These are phyloP conservation scores for Xestia xanthographa DNA, from an alignment of 2,888 invertebrate species.

Conservation along the genomic window DNA sequence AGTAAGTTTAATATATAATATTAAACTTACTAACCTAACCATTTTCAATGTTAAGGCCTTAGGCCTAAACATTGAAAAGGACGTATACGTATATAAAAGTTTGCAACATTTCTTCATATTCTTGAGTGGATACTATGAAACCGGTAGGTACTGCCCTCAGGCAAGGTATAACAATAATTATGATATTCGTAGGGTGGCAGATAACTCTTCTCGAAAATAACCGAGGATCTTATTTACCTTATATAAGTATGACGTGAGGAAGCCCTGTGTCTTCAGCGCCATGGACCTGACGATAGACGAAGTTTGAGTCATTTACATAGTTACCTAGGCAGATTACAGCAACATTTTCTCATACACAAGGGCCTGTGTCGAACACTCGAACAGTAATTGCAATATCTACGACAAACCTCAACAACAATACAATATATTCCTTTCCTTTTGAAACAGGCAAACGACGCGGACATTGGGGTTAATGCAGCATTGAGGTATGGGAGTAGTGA, in stretches of 20 bases:
- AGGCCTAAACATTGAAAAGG: background rate
- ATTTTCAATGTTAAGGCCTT: background rate
- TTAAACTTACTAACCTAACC: background rate
- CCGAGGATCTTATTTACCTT: background rate
- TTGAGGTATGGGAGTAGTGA: conserved; percentile 81
- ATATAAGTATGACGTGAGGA: background rate
- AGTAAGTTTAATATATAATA: too few relatives aligned
- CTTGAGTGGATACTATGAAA: background rate
- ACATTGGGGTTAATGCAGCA: conserved; percentile 89
- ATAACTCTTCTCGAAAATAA: background rate
- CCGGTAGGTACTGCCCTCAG: background rate
- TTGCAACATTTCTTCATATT: background rate
- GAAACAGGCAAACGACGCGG: conserved; percentile 90
- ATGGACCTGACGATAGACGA: background rate
- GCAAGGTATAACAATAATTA: background rate
- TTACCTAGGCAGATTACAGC: background rate
- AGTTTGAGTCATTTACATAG: background rate
- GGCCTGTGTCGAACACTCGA: background rate
- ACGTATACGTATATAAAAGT: background rate
- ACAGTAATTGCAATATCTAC: background rate
- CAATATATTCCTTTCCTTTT: conserved; percentile 10
- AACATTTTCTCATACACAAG: too few relatives aligned
- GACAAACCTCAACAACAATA: too few relatives aligned
- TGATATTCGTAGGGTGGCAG: background rate
- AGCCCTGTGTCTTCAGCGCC: background rate